A percentile compares a stretch with the other conserved stretches of the same genome.
Conservation (phyloP, 2,113 vertebrate genomes). For the Lanius ludovicianus region DNA sequence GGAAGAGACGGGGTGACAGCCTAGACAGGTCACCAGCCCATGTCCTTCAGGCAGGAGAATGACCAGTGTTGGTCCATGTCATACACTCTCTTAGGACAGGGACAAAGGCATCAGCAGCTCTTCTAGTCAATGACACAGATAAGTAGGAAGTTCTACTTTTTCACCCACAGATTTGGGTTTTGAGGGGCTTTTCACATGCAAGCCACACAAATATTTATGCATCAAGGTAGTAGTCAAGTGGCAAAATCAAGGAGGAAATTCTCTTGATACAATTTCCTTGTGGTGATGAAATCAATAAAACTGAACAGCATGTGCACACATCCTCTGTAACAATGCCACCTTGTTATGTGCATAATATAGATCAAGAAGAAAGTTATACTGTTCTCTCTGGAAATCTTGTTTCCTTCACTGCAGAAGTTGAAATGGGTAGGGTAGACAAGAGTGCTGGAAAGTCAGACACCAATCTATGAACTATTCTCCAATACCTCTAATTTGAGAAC, state of each 20-base stretch:
- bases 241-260: neutral
- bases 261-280: neutral
- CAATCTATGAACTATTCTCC: neutral
- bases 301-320: rapidly evolving
- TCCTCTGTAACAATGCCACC: neutral
- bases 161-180: neutral
- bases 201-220: neutral
- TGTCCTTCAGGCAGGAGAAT: neutral
- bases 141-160: neutral
- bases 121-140: neutral
- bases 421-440: neutral
- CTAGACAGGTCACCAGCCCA: neutral
- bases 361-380: neutral
- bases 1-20: neutral
- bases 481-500: neutral
- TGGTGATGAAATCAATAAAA: neutral
- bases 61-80: neutral
- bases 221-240: neutral
- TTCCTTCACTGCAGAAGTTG: neutral
- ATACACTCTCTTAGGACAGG: neutral
- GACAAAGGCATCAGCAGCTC: neutral
- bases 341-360: neutral
- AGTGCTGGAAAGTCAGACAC: neutral
- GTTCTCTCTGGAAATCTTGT: neutral
- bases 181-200: neutral